Evolutionary conservation across 2,113 vertebrate genomes (phyloP), one percentile per base, ranked within the genome.

Genomic region (Rynchops niger): DNA sequence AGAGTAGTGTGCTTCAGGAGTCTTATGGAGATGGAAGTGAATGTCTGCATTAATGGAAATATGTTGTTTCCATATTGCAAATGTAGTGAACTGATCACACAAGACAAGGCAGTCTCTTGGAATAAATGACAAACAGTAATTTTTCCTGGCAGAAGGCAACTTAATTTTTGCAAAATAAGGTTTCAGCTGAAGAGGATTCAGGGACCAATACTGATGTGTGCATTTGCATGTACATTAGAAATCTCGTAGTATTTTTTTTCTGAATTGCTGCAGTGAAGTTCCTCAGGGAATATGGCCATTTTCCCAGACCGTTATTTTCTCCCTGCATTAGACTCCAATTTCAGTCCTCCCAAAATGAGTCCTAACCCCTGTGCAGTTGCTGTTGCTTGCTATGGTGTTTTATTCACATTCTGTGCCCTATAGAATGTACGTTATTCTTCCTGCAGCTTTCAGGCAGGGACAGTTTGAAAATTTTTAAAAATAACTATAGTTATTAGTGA

Each of bases 131-230:
- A 85, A 95, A 86, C 40, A 67, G 38, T 70, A 88, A 73, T 92
- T 97, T 93, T 90, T 76, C 72, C 69, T 84, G 53, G 76, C 86
- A 97, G 80, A 93, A 47, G 8, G 49, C 71, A 89, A 92, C 87
- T 94, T 97, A 81, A 97, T 97, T 97, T 95, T 96, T 97, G 73
- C 86, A 88, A 89, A 96, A 94, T 82, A 96, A 96, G 86, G 86
- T 83, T 88, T 63, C 82, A 92, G 55, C 82, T 95, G 81, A 86
- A 92, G 71, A 95, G 56, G 42, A 79, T 76, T 69, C n/a, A 72
- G 92, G 65, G 77, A 83, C 55, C 71, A 80, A 91, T 86, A 90
- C 58, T 62, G 52, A 95, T 67, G 36, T 70, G 38, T 95, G 76
- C 32, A 50, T 92, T 78, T 59, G 18, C 36, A 87, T 47, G 66